These are phyloP conservation scores for Pogonomyrmex barbatus DNA, from an alignment of 1,140 invertebrate genomes.

Conservation along the genomic window DNA sequence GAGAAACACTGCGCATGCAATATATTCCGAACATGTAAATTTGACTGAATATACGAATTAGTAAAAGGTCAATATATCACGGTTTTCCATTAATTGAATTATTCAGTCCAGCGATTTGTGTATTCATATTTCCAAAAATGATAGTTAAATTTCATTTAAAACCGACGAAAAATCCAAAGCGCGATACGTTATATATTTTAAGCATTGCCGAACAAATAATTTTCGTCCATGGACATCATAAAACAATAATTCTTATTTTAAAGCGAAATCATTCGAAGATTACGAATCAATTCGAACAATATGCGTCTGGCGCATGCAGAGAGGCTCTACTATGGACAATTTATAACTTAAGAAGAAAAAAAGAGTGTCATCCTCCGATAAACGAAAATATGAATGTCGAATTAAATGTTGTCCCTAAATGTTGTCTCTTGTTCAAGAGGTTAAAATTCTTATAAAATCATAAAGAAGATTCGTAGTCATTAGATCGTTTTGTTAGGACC, in stretches of 20 bases:
- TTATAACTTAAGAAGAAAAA: conserved; percentile 80
- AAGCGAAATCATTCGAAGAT: no score
- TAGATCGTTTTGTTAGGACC: conserved; percentile 83
- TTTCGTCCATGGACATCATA: background rate
- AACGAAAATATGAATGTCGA: conserved; percentile 77
- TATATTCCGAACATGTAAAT: no score
- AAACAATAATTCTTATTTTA: background rate
- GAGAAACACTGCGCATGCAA: no score
- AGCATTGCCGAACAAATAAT: background rate
- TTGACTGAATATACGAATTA: no score
- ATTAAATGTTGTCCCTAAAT: conserved; percentile 69
- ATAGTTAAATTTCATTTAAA: background rate
- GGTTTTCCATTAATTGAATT: no score
- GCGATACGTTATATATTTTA: background rate
- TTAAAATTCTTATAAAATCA: conserved; percentile 85
- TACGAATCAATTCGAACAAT: no score
- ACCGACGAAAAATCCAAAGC: background rate
- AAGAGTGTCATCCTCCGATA: conserved; percentile 66
- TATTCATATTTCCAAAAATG: no score
- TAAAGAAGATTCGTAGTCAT: conserved; percentile 86
- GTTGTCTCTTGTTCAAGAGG: conserved; percentile 75
- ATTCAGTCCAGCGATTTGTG: no score
- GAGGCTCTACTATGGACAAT: conserved; percentile 80
- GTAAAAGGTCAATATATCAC: no score
- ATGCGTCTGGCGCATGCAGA: no score